phyloP scores from a whole-genome alignment of 2,113 vertebrate genomes.

The Peromyscus leucopus region DNA sequence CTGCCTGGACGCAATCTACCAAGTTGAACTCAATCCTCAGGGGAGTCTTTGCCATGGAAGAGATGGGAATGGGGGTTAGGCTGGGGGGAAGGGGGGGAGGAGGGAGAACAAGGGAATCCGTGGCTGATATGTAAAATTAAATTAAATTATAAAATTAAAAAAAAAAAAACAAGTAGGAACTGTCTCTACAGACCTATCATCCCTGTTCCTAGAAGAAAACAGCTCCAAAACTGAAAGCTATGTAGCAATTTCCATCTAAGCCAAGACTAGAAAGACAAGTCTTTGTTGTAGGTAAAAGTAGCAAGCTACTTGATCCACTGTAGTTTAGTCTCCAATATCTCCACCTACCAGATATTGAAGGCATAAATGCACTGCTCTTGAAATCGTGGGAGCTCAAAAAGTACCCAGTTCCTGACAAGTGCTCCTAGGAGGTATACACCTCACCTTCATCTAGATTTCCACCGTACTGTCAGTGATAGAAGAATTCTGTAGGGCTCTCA shows the following conservation, averaged over 20 bases:
- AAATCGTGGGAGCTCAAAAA: not conserved
- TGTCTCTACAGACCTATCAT: not conserved
- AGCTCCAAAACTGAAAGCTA: not conserved
- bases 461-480: not conserved
- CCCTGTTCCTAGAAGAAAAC: constrained; percentile 9
- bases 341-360: not conserved
- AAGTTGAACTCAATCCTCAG: too few species aligned
- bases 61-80: too few species aligned
- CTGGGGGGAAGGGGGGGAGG: too few species aligned
- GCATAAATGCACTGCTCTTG: not conserved
- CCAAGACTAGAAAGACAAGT: not conserved
- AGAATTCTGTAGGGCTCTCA: not conserved
- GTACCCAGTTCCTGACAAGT: not conserved
- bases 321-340: not conserved
- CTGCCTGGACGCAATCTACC: too few species aligned
- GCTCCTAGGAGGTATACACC: accelerated
- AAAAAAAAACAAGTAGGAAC: not conserved
- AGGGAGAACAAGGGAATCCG: too few species aligned
- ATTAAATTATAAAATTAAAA: too few species aligned
- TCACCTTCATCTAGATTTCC: not conserved
- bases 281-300: not conserved
- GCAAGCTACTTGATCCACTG: not conserved
- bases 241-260: not conserved
- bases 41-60: too few species aligned
- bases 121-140: too few species aligned